Conservation (phyloP, 2,888 invertebrate genomes). For the Oxystoma pomonae region DNA sequence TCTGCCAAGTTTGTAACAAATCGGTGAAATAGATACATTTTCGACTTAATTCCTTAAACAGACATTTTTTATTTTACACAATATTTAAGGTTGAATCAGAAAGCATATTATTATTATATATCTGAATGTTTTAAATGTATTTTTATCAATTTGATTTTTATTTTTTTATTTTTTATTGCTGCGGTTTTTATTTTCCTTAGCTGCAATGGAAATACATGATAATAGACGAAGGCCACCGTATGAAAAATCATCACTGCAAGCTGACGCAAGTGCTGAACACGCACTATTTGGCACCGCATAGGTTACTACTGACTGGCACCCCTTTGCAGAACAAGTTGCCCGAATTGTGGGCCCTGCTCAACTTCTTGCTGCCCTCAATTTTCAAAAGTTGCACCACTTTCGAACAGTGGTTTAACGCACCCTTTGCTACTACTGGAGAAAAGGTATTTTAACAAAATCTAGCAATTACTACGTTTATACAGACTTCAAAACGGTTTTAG, state of each 20-base stretch:
- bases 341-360: constrained; percentile 96
- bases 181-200: constrained; percentile 51
- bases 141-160: no score
- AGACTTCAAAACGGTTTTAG: not conserved
- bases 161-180: no score
- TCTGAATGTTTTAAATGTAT: no score
- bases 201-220: constrained; percentile 99
- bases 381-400: constrained; percentile 98
- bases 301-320: constrained; percentile 92
- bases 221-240: constrained; percentile 99
- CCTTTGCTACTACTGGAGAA: constrained; percentile 98
- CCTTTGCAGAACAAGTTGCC: constrained; percentile 97
- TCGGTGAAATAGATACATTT: no score
- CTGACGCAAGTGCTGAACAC: constrained; percentile 96
- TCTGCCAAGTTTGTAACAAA: no score
- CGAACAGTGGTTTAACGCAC: constrained; percentile 99
- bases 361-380: constrained; percentile 96
- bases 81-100: no score
- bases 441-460: constrained; percentile 56
- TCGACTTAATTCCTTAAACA: no score
- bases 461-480: no score
- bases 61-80: no score
- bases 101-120: no score
- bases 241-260: constrained; percentile 99
- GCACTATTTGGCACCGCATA: constrained; percentile 95